Percentiles rank a stretch among this genome's conserved stretches.
phyloP scores from a whole-genome alignment of 1,140 invertebrate species.

The Antheraea pernyi region DNA sequence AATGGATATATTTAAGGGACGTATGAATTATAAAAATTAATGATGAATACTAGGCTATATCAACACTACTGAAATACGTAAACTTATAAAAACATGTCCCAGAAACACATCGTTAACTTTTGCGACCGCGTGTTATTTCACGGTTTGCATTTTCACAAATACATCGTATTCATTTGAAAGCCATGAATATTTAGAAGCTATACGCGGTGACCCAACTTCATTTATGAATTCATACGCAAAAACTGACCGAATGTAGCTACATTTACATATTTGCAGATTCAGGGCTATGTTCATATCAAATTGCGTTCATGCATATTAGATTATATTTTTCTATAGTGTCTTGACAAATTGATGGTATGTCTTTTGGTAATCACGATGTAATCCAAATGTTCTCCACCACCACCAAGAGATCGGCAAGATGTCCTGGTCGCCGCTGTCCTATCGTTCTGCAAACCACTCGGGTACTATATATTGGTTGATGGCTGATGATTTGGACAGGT shows the following conservation, averaged over 20 bases:
- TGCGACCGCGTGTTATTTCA: not conserved
- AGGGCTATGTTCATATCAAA: not conserved
- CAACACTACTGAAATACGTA: not conserved
- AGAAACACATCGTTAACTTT: conserved; percentile 2
- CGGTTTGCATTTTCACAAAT: conserved; percentile 27
- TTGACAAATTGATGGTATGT: no score
- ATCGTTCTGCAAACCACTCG: no score
- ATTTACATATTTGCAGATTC: not conserved
- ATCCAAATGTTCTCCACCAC: no score
- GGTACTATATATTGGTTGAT: no score
- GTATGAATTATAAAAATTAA: not conserved
- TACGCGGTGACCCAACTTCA: conserved; percentile 29
- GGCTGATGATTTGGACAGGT: no score
- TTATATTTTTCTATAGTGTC: no score
- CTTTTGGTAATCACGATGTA: no score
- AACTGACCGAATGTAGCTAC: conserved; percentile 18
- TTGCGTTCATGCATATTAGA: not conserved
- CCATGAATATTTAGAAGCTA: conserved; percentile 52
- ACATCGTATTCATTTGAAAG: not conserved
- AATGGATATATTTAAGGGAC: not conserved
- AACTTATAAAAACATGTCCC: conserved; percentile 1
- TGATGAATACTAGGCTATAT: not conserved
- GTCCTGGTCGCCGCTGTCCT: no score
- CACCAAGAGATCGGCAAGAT: no score
- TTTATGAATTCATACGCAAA: conserved; percentile 28